Evolutionary conservation across 2,888 invertebrate species (phyloP), one percentile per base, ranked within the genome.

Genomic region (Helobdella robusta): DNA sequence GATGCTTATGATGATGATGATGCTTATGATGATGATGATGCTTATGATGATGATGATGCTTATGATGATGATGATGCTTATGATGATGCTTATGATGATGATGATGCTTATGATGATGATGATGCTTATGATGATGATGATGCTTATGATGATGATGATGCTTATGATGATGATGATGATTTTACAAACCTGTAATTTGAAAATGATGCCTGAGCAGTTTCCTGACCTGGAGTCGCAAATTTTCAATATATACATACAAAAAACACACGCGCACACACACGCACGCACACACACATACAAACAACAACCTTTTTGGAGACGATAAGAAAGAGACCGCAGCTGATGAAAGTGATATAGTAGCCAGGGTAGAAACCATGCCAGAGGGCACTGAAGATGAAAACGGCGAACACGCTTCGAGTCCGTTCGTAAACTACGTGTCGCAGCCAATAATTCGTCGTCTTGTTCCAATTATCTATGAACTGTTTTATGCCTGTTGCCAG

Each of bases 401-500:
- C 77, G 1, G 73, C 68, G 62, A 74, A 67, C 5, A 90, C 89
- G 70, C 87, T 85, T 76, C 85, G 84, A 66, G 84, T 83, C 73
- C 97, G 85, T 73, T 90, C 89, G 81, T 95, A 97, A 68, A 92
- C 91, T 44, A 91, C 84, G 30, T 30, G 85, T 64, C 95, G 85
- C 67, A 97, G 83, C 97, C 97, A 98, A 72, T 85, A 82, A 81
- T 91, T 89, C 60, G 97, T 97, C 73, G 91, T 89, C 75, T 88
- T 89, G 81, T 98, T 98, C 97, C 97, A 98, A 67, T 87, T 85
- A 68, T 89, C 87, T 54, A 97, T 85, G 63, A 89, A 87, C 73
- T 88, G 86, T 75, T 89, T 89, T 76, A 95, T 84, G 82, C 88
- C 94, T n/a, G 62, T 59, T 28, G 67, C 70, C 32, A 60, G 59